Percentiles rank a stretch among this genome's conserved stretches.
phyloP scores from a whole-genome alignment of 64 coral and sea anemone genomes.

The Actinia equina region DNA sequence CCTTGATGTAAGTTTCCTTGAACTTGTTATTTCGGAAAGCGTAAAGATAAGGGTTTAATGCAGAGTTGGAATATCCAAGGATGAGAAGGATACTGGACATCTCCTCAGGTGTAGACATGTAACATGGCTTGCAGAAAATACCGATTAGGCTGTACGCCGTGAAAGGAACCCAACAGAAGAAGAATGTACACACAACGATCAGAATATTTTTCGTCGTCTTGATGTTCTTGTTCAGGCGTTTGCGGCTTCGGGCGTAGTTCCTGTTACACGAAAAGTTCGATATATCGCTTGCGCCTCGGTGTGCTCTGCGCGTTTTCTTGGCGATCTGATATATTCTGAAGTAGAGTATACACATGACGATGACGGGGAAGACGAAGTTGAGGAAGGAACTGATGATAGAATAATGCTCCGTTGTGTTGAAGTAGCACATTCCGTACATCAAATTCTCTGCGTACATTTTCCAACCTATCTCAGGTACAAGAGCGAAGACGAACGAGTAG shows the following conservation, averaged over 20 bases:
- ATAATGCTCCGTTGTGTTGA: slow-evolving; percentile 49
- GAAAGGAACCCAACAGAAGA: slow-evolving; percentile 81
- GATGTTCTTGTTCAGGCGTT: slow-evolving; percentile 35
- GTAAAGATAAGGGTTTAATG: slow-evolving; percentile 84
- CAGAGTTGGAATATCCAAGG: slow-evolving; percentile 76
- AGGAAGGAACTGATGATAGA: slow-evolving; percentile 21
- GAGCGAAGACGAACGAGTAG: slow-evolving; percentile 65
- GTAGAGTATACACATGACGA: slow-evolving; percentile 2
- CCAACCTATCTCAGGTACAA: slow-evolving; percentile 77
- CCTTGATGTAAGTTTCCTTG: slow-evolving; percentile 56
- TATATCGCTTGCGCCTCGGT: neutral
- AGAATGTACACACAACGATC: slow-evolving; percentile 76
- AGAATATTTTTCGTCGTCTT: slow-evolving; percentile 86
- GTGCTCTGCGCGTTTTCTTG: neutral
- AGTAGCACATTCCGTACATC: slow-evolving; percentile 25
- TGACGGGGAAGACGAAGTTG: slow-evolving; percentile 6
- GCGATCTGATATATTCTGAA: slow-evolving; percentile 20
- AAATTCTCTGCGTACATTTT: slow-evolving; percentile 25
- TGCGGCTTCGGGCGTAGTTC: slow-evolving; percentile 31
- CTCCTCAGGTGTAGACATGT: neutral
- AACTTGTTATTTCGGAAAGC: slow-evolving; percentile 74
- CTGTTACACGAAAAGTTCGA: neutral
- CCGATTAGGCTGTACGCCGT: slow-evolving; percentile 49
- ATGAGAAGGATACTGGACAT: slow-evolving; percentile 40
- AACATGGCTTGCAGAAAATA: slow-evolving; percentile 40